A percentile compares a stretch with the other conserved stretches of the same genome.
These are phyloP conservation scores for Larimichthys polyactis DNA, from an alignment of 2,113 vertebrate species.

Conservation along the genomic window DNA sequence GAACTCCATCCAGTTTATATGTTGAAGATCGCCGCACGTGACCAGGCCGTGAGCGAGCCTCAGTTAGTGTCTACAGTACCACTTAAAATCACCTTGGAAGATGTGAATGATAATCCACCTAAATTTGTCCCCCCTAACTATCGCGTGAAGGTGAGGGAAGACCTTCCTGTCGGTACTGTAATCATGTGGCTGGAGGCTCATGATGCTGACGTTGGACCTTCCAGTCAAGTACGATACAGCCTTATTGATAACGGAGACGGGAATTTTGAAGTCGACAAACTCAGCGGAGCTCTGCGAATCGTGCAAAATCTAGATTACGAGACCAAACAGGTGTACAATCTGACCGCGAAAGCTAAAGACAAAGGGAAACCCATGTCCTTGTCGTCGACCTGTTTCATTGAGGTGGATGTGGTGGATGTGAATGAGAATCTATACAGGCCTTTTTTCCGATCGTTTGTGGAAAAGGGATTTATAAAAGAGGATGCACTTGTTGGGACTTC, in stretches of 20 bases:
- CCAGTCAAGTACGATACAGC: constrained; percentile 95
- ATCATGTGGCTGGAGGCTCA: constrained; percentile 95
- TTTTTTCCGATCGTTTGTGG: constrained; percentile 90
- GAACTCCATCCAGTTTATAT: constrained; percentile 86
- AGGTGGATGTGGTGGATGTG: constrained; percentile 94
- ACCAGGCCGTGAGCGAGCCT: constrained; percentile 88
- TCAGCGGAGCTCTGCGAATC: constrained; percentile 93
- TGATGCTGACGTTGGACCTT: constrained; percentile 91
- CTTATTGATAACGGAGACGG: constrained; percentile 92
- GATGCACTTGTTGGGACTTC: constrained; percentile 90
- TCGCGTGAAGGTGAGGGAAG: constrained; percentile 93
- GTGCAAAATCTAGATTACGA: constrained; percentile 94
- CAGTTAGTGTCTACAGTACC: constrained; percentile 89
- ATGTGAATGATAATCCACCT: constrained; percentile 96
- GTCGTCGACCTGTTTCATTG: constrained; percentile 92
- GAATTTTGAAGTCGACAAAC: constrained; percentile 94
- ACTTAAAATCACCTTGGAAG: constrained; percentile 92
- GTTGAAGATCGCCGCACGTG: constrained; percentile 91
- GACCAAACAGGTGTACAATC: constrained; percentile 92
- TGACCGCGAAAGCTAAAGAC: constrained; percentile 94
- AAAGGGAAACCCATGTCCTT: constrained; percentile 93
- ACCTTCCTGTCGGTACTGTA: constrained; percentile 93
- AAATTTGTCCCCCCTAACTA: constrained; percentile 94
- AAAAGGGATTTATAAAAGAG: constrained; percentile 93
- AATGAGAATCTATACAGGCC: constrained; percentile 95